Percentiles rank a stretch among this genome's conserved stretches.
These are phyloP conservation scores for Cichlasoma orientale DNA, from an alignment of 2,797 vertebrate genomes.

Conservation along the genomic window DNA sequence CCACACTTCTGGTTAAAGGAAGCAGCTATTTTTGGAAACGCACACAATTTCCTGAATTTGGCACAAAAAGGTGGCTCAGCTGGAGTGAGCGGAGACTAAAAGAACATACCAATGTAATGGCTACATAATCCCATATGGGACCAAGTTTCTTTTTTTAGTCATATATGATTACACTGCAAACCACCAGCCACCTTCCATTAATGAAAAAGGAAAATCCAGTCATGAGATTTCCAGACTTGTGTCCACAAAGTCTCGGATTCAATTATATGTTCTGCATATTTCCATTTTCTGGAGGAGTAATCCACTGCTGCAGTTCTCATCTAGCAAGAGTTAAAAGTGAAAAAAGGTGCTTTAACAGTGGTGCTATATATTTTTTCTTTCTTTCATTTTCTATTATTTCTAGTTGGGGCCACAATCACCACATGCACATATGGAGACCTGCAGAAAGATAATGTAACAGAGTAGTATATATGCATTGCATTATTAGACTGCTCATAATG, in stretches of 20 bases:
- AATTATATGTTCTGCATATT: constrained; percentile 32
- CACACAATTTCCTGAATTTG: constrained; percentile 47
- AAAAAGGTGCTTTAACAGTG: constrained; percentile 22
- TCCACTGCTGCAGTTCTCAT: constrained; percentile 14
- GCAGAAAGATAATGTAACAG: background rate
- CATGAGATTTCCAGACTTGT: background rate
- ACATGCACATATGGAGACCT: constrained; percentile 8
- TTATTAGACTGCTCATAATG: background rate
- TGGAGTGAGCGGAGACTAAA: constrained; percentile 35
- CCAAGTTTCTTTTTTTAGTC: constrained; percentile 28
- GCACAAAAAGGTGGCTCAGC: constrained; percentile 21
- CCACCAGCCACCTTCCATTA: constrained; percentile 16
- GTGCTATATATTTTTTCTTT: constrained; percentile 4
- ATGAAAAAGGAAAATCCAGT: constrained; percentile 13
- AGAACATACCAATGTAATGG: constrained; percentile 26
- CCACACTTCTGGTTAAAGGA: constrained; percentile 50
- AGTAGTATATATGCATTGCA: background rate
- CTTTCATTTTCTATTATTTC: constrained; percentile 28
- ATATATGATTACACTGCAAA: constrained; percentile 22
- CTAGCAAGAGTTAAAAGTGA: constrained; percentile 37
- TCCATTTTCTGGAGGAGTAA: constrained; percentile 28
- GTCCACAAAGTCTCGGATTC: constrained; percentile 10
- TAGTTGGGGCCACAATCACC: constrained; percentile 4
- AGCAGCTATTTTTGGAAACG: constrained; percentile 58
- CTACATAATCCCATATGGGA: constrained; percentile 23